These are phyloP conservation scores for Microctonus aethiopoides DNA, from an alignment of 2,888 invertebrate genomes.

Conservation along the genomic window DNA sequence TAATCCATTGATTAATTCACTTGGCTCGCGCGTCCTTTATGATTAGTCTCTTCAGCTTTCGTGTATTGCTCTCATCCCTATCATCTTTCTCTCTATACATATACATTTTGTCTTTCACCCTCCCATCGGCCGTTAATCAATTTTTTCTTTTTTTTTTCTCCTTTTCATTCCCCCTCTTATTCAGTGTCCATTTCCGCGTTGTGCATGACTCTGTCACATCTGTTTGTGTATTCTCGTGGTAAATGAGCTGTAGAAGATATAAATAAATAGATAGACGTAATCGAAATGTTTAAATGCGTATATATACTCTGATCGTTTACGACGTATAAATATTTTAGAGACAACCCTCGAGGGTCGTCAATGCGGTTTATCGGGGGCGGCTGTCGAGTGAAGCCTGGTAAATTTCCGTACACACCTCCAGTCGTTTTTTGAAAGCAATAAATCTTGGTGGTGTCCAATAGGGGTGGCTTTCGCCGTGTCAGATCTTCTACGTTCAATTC, in stretches of 20 bases:
- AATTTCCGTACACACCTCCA: slow-evolving; percentile 1
- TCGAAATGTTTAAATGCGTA: not conserved
- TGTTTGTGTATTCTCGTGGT: not conserved
- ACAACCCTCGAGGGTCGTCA: slow-evolving; percentile 37
- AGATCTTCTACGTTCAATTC: not conserved
- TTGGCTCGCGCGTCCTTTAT: slow-evolving; percentile 39
- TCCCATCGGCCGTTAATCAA: slow-evolving; percentile 51
- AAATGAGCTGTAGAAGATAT: slow-evolving; percentile 15
- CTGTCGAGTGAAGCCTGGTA: not conserved
- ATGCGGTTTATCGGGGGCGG: slow-evolving; percentile 42
- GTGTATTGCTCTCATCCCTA: slow-evolving; percentile 6
- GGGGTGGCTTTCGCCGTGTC: not conserved
- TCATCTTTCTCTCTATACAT: not conserved
- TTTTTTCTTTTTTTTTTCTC: slow-evolving; percentile 52
- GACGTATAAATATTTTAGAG: slow-evolving; percentile 53
- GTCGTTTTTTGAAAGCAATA: slow-evolving; percentile 13
- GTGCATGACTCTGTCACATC: slow-evolving; percentile 27
- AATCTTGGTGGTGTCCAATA: slow-evolving; percentile 19
- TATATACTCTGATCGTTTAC: slow-evolving; percentile 42
- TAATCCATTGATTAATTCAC: slow-evolving; percentile 48
- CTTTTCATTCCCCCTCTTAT: not conserved
- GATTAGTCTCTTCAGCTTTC: slow-evolving; percentile 34
- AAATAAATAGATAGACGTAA: not conserved
- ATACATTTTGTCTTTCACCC: slow-evolving; percentile 23
- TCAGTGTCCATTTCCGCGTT: slow-evolving; percentile 5